Percentiles rank a stretch among this genome's conserved stretches.
phyloP scores from a whole-genome alignment of 2,888 invertebrate species.

The Perdita meconis region DNA sequence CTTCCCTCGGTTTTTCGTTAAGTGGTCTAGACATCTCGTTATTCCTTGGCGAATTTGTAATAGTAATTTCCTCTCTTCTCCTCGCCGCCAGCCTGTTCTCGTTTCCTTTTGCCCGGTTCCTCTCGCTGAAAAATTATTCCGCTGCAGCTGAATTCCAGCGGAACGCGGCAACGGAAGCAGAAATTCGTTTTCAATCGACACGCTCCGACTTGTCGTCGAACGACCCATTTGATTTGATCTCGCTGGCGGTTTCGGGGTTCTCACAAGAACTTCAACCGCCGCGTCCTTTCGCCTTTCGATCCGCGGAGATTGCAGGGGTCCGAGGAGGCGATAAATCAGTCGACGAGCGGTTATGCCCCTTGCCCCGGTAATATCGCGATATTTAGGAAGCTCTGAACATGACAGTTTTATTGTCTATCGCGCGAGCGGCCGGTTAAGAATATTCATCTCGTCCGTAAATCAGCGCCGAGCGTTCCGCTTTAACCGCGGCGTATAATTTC shows the following conservation, averaged over 20 bases:
- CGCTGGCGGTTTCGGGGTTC: slow-evolving; percentile 13
- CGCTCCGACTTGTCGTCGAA: neutral
- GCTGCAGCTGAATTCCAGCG: neutral
- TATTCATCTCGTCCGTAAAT: slow-evolving; percentile 53
- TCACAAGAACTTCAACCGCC: slow-evolving; percentile 5
- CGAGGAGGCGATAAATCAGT: slow-evolving; percentile 51
- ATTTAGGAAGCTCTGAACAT: slow-evolving; percentile 45
- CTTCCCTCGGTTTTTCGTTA: slow-evolving; percentile 19
- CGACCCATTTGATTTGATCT: neutral
- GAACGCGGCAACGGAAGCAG: neutral
- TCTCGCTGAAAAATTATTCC: neutral
- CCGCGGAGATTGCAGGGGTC: slow-evolving; percentile 55
- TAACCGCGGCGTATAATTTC: slow-evolving; percentile 27
- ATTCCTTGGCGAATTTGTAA: slow-evolving; percentile 33
- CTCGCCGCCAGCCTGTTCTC: neutral
- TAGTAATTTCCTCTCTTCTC: slow-evolving; percentile 16
- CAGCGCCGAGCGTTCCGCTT: slow-evolving; percentile 27
- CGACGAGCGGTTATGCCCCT: slow-evolving; percentile 47
- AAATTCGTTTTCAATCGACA: slow-evolving; percentile 15
- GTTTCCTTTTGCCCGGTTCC: neutral
- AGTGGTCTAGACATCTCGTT: slow-evolving; percentile 58
- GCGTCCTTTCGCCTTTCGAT: slow-evolving; percentile 24
- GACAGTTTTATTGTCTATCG: slow-evolving; percentile 59
- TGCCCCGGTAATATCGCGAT: slow-evolving; percentile 41
- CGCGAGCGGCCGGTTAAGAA: slow-evolving; percentile 30